Evolutionary conservation across 2,797 vertebrate genomes (phyloP).

Genomic region (Varecia variegata): DNA sequence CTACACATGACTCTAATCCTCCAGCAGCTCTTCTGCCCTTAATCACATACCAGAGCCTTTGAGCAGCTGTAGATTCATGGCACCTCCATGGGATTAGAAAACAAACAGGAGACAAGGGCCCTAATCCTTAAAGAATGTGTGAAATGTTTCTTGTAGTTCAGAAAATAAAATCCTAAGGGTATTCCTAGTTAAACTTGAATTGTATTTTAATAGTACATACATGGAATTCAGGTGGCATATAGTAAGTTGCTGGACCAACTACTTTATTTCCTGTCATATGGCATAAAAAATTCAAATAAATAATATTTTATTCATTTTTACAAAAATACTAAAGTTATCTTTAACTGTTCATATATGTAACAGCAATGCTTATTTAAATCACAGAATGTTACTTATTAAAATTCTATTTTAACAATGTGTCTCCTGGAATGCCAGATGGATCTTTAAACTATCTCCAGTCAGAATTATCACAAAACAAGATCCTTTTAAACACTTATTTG

Average conservation of each 20-base stretch:
- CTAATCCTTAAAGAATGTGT: slow-evolving; percentile 26
- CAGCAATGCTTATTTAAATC: neutral
- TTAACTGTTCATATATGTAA: neutral
- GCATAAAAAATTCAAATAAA: neutral
- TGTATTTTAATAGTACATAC: neutral
- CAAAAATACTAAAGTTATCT: neutral
- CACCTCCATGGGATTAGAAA: neutral
- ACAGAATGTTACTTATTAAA: neutral
- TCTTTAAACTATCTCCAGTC: neutral
- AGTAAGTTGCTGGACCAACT: neutral
- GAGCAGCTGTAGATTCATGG: neutral
- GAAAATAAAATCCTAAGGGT: neutral
- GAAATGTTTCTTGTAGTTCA: neutral
- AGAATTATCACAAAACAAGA: neutral
- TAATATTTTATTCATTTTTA: neutral
- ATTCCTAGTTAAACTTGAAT: neutral
- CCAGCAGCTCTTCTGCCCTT: neutral
- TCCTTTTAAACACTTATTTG: neutral
- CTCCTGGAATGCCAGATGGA: neutral
- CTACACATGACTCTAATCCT: neutral
- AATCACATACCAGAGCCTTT: neutral
- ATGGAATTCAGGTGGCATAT: neutral
- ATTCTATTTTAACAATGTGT: neutral
- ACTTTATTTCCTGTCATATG: neutral
- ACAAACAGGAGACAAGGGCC: slow-evolving; percentile 7